Conservation (phyloP, 2,113 vertebrate genomes). For the Hippoglossus stenolepis region DNA sequence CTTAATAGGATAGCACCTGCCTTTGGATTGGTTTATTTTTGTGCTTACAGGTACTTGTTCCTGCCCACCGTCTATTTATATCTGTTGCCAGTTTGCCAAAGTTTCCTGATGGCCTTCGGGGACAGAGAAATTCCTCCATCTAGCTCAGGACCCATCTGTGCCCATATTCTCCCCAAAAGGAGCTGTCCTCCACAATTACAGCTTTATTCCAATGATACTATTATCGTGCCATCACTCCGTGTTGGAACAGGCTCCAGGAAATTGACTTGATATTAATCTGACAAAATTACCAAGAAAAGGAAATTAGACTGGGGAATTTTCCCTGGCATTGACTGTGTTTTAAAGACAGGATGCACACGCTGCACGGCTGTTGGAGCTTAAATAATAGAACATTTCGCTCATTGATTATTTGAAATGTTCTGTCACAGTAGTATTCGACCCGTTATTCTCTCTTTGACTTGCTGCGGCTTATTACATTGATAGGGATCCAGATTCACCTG, state of each 20-base stretch:
- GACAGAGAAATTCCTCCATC: constrained; percentile 76
- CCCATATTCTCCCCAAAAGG: constrained; percentile 68
- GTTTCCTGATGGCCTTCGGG: constrained; percentile 71
- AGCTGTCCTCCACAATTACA: constrained; percentile 71
- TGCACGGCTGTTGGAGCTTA: not conserved
- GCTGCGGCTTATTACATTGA: constrained; percentile 60
- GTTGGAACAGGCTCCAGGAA: constrained; percentile 75
- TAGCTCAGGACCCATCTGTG: constrained; percentile 77
- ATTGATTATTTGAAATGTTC: constrained; percentile 24
- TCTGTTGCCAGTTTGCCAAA: constrained; percentile 72
- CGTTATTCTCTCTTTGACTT: constrained; percentile 47
- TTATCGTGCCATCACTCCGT: constrained; percentile 67
- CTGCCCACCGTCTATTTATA: constrained; percentile 73
- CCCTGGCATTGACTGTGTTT: constrained; percentile 54
- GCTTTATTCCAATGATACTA: constrained; percentile 62
- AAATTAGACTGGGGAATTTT: constrained; percentile 68
- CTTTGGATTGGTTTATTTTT: constrained; percentile 59
- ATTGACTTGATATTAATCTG: constrained; percentile 78
- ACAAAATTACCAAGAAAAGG: constrained; percentile 66
- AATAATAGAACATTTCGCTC: constrained; percentile 7
- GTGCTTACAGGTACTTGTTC: constrained; percentile 58
- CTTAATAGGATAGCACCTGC: constrained; percentile 38
- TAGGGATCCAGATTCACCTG: constrained; percentile 74
- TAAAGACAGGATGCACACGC: constrained; percentile 21
- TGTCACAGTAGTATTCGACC: constrained; percentile 29